Base-by-base conservation (phyloP, 1,140 invertebrate genomes). In the Scaptomyza montana region DNA sequence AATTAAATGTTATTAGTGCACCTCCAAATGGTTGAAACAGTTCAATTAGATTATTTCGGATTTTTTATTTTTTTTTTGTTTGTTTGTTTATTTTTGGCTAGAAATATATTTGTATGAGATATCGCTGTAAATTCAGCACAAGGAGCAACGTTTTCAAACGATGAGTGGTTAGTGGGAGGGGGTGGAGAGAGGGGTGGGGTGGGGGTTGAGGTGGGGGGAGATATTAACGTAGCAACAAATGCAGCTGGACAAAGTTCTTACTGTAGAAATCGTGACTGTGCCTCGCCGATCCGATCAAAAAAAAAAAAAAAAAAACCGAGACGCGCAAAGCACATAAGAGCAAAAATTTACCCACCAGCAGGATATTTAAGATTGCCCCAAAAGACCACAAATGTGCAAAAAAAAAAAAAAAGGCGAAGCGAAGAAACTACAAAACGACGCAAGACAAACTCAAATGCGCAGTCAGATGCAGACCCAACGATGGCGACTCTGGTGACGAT, bases 261-360 rank as follows among this genome's bases (percentile, higher is more conserved):
- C 71, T 69, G 79, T 57, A 61, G 56, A 90, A 90, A 79, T 90
- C 87, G 87, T 90, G 87, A 90, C 87, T 87, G 76, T 74, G 77
- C 70, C 75, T 68, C 77, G 66, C 70, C 75, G 78, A 90, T 90
- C 87, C 89, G 89, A 90, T 90, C 90, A 90, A 77, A 49, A 28
- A 61, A 90, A 90, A 77, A 49, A 28, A 61, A 61, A 68, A 54
- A 30, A 30, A 7, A 30, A 30, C 3, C 5, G 33, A 8, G 33
- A 36, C 33, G 69, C 72, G 72, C 69, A 79, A 77, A 79, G 69
- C 69, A 60, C 50, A 78, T 73, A 74, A 74, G 67, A 74, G 74
- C 33, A 9, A 80, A 89, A 84, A 80, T 90, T 81, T 84, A 90
- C 82, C 89, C 89, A 90, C 89, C 89, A 90, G 89, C 89, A 90